These are phyloP conservation scores for Gymnopithys bicolor DNA, from an alignment of 2,797 vertebrate species.

Conservation along the genomic window DNA sequence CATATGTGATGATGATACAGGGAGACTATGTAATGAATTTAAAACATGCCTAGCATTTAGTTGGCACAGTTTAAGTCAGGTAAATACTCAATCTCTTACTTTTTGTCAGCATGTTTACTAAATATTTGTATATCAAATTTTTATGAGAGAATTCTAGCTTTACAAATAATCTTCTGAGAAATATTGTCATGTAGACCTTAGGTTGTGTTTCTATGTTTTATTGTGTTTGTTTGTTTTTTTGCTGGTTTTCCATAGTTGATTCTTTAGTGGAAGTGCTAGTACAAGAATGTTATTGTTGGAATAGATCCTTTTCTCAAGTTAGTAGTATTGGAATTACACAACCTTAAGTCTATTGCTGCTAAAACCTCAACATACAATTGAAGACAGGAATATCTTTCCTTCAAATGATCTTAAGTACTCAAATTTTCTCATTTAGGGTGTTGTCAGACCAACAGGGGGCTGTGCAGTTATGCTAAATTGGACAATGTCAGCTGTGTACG, in stretches of 20 bases:
- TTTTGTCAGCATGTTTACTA: not conserved
- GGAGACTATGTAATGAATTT: not conserved
- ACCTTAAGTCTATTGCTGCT: not conserved
- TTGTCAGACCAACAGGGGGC: conserved; percentile 92
- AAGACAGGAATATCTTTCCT: not conserved
- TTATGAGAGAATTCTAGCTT: not conserved
- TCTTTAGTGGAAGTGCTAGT: not conserved
- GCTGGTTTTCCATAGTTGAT: not conserved
- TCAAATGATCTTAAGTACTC: not conserved
- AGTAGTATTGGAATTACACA: not conserved
- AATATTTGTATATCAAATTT: not conserved
- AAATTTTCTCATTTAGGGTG: conserved; percentile 81
- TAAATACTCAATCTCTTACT: not conserved
- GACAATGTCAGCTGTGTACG: conserved; percentile 96
- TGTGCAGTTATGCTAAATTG: conserved; percentile 96
- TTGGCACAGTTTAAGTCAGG: not conserved
- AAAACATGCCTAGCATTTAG: not conserved
- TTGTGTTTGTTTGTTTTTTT: not conserved
- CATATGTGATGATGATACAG: not conserved
- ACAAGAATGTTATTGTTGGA: not conserved
- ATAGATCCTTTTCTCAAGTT: not conserved
- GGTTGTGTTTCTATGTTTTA: not conserved
- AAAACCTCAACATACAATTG: not conserved
- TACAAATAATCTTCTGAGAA: not conserved
- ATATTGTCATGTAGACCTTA: not conserved